These are phyloP conservation scores for Spermophilus dauricus DNA, from an alignment of 2,113 vertebrate genomes.

Conservation along the genomic window DNA sequence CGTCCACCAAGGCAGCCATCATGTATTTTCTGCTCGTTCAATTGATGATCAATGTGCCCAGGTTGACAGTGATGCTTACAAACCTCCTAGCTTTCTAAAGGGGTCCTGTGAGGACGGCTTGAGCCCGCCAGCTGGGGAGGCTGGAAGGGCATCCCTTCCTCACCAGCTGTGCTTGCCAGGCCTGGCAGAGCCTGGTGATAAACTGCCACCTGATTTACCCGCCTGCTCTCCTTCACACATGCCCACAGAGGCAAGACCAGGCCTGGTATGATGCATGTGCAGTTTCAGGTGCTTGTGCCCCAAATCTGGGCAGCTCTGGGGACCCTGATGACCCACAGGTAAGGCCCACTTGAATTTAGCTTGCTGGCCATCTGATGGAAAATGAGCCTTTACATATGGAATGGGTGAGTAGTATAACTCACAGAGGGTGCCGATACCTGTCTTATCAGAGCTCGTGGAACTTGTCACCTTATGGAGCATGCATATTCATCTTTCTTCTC, in stretches of 20 bases:
- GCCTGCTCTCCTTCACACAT: neutral
- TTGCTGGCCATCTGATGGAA: neutral
- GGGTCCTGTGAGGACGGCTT: accelerated
- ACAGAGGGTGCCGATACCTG: too few species aligned
- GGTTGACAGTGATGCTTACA: too few species aligned
- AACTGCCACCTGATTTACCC: too few species aligned
- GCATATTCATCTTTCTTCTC: neutral
- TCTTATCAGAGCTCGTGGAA: neutral
- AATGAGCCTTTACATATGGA: neutral
- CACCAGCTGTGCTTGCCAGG: too few species aligned
- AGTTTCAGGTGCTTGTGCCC: neutral
- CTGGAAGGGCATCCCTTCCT: accelerated
- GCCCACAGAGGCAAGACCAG: neutral
- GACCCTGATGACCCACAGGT: neutral
- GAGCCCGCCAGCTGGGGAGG: accelerated
- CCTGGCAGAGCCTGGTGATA: too few species aligned
- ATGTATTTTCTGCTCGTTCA: neutral
- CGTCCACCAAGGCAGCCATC: accelerated
- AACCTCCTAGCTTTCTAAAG: neutral
- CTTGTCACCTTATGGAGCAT: neutral
- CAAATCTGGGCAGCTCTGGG: neutral
- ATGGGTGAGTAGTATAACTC: neutral
- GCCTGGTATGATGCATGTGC: too few species aligned
- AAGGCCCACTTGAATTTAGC: neutral
- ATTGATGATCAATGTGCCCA: accelerated